Base-by-base conservation (phyloP, 2,797 vertebrate genomes). In the Chromobotia macracanthus region DNA sequence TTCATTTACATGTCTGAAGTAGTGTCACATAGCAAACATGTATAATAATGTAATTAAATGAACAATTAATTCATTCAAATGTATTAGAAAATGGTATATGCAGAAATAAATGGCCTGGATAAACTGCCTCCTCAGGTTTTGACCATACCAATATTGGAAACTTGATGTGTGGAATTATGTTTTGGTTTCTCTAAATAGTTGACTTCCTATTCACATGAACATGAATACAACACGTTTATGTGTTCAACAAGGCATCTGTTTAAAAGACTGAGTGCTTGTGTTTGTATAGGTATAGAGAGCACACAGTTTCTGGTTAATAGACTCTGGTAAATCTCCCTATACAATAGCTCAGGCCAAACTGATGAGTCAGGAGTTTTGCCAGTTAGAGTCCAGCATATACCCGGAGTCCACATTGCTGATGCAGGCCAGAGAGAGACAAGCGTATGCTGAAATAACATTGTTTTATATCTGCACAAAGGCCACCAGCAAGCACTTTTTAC, bases 321-420 rank as follows among this genome's bases (percentile, higher is more conserved):
- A 74, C 85, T 82, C 80, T 65, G 75, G 79, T 85, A 89, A 90
- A 87, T 84, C 85, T 84, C 80, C 18, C 65, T 73, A 91, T 90
- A 92, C 91, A 91, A 90, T 84, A 79, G 53, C 46, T 41, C 38
- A 73, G 80, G 81, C 68, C 74, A 50, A 77, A 86, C 77, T 92
- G 92, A 92, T 91, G 90, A 92, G 83, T 90, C 90, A 84, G 87
- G 78, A 84, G 86, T 88, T 93, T 90, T 90, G 66, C 77, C 82
- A 64, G 79, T 80, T 65, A 86, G 86, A 83, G 84, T 71, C 79
- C 21, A 79, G 85, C 82, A 84, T 84, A 61, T 84, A 86, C 87
- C 88, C 86, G 85, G 85, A 84, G 21, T 74, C 81, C 75, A 84
- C 88, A 90, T 58, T 92, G 91, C 93, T 92, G 91, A 92, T 82